Conservation (phyloP, 2,113 vertebrate genomes). For the Pan paniscus region DNA sequence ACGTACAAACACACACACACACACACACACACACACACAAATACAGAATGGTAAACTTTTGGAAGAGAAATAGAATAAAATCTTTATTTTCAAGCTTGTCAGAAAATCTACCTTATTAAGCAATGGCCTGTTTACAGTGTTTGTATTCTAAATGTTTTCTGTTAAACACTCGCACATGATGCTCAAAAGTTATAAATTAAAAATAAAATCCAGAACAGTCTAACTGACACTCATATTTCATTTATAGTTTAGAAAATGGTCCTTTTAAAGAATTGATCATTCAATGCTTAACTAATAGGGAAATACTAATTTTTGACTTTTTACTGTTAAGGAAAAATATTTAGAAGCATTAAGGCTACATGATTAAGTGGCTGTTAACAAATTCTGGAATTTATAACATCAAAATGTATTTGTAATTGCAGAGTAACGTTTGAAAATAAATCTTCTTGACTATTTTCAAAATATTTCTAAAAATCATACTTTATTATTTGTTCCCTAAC, state of each 20-base stretch:
- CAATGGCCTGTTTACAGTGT: background rate
- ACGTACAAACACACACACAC: too few species aligned
- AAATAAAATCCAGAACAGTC: background rate
- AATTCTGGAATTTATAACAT: slow-evolving; percentile 8
- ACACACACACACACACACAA: background rate
- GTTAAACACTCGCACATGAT: background rate
- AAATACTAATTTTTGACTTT: background rate
- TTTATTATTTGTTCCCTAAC: background rate
- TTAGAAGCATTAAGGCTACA: background rate
- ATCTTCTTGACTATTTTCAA: background rate
- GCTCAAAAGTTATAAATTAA: background rate
- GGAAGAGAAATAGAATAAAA: background rate
- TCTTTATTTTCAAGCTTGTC: background rate
- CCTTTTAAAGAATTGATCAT: background rate
- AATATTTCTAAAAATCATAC: background rate
- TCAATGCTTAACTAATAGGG: background rate
- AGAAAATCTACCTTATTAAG: background rate
- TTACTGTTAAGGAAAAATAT: background rate
- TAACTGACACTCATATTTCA: background rate
- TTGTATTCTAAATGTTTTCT: background rate
- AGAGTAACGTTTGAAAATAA: background rate
- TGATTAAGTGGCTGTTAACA: background rate
- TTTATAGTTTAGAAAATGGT: background rate
- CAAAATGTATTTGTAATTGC: background rate
- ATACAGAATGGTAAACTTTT: background rate